Evolutionary conservation across 2,888 invertebrate species (phyloP).

Genomic region (Clanis bilineata): DNA sequence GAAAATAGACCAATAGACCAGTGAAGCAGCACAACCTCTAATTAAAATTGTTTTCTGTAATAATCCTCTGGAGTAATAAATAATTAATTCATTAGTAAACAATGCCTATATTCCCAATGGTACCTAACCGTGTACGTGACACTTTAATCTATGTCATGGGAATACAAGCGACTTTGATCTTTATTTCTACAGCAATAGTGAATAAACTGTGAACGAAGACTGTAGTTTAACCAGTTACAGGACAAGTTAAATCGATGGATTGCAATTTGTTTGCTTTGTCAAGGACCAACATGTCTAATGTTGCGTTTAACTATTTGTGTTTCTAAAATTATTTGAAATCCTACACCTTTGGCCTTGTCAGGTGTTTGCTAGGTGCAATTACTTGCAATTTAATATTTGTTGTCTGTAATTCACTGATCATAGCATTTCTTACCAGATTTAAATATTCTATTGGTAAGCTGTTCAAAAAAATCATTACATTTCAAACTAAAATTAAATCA

Average conservation of each 20-base stretch:
- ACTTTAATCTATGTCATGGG: neutral
- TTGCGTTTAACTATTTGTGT: conserved; percentile 7
- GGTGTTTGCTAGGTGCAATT: neutral
- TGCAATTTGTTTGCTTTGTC: conserved; percentile 18
- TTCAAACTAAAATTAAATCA: too few species aligned
- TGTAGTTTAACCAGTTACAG: neutral
- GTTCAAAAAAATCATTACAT: too few species aligned
- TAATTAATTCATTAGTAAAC: conserved; percentile 16
- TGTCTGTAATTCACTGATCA: neutral
- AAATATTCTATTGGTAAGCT: too few species aligned
- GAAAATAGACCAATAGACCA: neutral
- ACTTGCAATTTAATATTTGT: neutral
- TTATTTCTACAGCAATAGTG: neutral
- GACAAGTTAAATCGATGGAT: conserved; percentile 12
- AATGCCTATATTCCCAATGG: conserved; percentile 26
- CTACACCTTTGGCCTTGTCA: neutral
- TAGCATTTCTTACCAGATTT: too few species aligned
- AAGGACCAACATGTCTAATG: conserved; percentile 20
- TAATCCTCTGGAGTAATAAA: conserved; percentile 7
- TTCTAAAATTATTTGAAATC: neutral
- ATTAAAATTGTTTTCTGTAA: neutral
- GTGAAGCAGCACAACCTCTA: neutral
- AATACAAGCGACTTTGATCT: conserved; percentile 15
- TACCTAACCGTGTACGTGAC: conserved; percentile 21
- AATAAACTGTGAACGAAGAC: neutral